Base-by-base conservation (phyloP, 2,888 invertebrate genomes). In the Polydrusus cervinus region DNA sequence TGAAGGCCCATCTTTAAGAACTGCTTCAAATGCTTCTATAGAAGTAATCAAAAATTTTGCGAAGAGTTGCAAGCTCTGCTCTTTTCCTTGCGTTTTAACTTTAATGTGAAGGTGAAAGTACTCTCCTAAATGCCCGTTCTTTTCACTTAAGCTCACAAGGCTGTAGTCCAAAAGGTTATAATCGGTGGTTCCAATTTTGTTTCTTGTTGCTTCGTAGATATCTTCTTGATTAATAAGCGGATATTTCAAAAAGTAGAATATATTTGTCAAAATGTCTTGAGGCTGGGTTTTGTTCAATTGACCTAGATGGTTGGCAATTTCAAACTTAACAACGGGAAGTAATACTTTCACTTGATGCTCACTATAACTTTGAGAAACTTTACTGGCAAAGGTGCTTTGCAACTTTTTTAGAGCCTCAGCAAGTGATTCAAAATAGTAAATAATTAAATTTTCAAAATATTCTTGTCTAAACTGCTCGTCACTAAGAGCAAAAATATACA, bases 121-220 rank as follows among this genome's bases (percentile, higher is more conserved):
- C 49, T 81, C 80, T 11, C 83, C 84, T 18, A 84, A 61, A 67
- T 81, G 84, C 45, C 85, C 84, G 51, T 76, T 73, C 30, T 73
- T 78, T 65, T 81, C 79, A 49, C 76, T 78, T n/a, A 81, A 55
- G 1, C 71, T 75, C 7, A 51, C 75, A 14, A 82, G 38, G 14
- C 61, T 60, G 57, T 78, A 83, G 40, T 57, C 66, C 25, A 76
- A 30, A 9, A 81, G 65, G 25, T 78, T 65, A 72, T 79, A 83
- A 65, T 80, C 66, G 38, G 66, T 77, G n/a, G 79, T 77, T 13
- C 68, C 66, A 1, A 81, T 16, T 75, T 81, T 80, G 30, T 79
- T 81, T 40, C 68, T 76, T 1, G 81, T 43, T 7, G 83, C 78
- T 68, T 76, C 76, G 64, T 80, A 81, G 66, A 81, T 81, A 73